phyloP scores from a whole-genome alignment of 2,797 vertebrate species.

The Phataginus tetradactyla region DNA sequence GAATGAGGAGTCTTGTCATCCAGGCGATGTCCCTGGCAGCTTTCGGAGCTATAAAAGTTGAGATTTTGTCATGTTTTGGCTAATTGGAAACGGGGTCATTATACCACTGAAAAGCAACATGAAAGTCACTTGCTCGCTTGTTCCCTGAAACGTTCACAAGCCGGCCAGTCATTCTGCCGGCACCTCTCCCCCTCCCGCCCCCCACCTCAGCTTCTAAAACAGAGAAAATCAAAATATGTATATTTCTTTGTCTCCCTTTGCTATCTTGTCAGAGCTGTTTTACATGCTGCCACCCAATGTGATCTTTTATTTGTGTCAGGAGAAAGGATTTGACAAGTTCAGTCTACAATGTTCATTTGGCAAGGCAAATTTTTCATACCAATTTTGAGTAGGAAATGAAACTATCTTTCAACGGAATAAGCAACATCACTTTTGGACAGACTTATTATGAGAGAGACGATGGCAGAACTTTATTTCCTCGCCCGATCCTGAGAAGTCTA shows the following conservation, averaged over 20 bases:
- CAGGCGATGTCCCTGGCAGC: slow-evolving; percentile 54
- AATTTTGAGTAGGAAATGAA: slow-evolving; percentile 88
- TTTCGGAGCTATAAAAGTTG: slow-evolving; percentile 72
- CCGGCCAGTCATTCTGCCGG: slow-evolving; percentile 64
- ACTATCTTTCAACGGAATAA: slow-evolving; percentile 87
- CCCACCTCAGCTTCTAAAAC: slow-evolving; percentile 69
- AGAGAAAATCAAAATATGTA: slow-evolving; percentile 77
- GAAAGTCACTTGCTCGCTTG: slow-evolving; percentile 75
- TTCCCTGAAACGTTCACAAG: slow-evolving; percentile 65
- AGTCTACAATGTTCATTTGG: slow-evolving; percentile 87
- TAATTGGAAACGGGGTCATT: slow-evolving; percentile 83
- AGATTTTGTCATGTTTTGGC: slow-evolving; percentile 82
- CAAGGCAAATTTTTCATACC: slow-evolving; percentile 86
- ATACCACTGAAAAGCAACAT: slow-evolving; percentile 64
- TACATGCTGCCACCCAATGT: slow-evolving; percentile 87
- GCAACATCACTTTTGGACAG: slow-evolving; percentile 87
- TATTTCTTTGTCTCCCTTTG: slow-evolving; percentile 84
- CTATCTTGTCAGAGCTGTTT: slow-evolving; percentile 87
- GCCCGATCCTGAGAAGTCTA: background rate
- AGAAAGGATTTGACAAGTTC: slow-evolving; percentile 87
- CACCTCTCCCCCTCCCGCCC: background rate
- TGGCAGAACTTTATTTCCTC: slow-evolving; percentile 81
- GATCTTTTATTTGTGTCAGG: slow-evolving; percentile 89
- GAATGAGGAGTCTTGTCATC: slow-evolving; percentile 52
- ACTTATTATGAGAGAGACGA: slow-evolving; percentile 84